Evolutionary conservation across 2,888 invertebrate species (phyloP).

Genomic region (Diploptera punctata): DNA sequence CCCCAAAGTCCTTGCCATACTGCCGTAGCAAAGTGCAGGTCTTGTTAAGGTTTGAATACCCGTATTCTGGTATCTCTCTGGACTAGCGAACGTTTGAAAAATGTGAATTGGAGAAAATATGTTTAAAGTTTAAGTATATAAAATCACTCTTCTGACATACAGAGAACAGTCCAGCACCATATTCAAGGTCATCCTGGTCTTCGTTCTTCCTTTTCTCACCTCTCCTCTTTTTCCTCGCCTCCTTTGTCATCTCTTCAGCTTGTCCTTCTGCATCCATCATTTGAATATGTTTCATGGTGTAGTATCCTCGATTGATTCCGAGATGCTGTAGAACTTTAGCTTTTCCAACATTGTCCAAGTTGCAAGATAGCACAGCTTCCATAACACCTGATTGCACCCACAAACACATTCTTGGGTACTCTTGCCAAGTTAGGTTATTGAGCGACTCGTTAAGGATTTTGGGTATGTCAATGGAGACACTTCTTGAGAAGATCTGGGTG

Average conservation of each 20-base stretch:
- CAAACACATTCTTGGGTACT: not conserved
- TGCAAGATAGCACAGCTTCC: not conserved
- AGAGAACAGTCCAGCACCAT: no score
- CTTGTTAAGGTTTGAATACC: no score
- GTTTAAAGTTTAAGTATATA: not conserved
- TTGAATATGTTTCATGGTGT: no score
- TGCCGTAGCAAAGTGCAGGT: no score
- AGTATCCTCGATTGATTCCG: not conserved
- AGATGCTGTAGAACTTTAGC: not conserved
- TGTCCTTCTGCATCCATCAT: no score
- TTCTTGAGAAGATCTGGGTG: no score
- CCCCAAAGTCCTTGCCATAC: no score
- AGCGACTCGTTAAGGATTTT: not conserved
- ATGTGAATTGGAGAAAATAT: no score
- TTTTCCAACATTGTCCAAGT: not conserved
- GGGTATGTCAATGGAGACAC: not conserved
- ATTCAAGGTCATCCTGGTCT: no score
- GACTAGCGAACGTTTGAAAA: no score
- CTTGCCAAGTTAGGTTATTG: not conserved
- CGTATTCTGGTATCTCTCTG: no score
- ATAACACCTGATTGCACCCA: not conserved
- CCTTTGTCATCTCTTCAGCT: no score
- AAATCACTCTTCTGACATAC: not conserved
- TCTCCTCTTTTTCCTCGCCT: not conserved
- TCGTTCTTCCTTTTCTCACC: not conserved